A percentile compares a stretch with the other conserved stretches of the same genome.
phyloP scores from a whole-genome alignment of 1,140 invertebrate species.

The Oscheius sp. region DNA sequence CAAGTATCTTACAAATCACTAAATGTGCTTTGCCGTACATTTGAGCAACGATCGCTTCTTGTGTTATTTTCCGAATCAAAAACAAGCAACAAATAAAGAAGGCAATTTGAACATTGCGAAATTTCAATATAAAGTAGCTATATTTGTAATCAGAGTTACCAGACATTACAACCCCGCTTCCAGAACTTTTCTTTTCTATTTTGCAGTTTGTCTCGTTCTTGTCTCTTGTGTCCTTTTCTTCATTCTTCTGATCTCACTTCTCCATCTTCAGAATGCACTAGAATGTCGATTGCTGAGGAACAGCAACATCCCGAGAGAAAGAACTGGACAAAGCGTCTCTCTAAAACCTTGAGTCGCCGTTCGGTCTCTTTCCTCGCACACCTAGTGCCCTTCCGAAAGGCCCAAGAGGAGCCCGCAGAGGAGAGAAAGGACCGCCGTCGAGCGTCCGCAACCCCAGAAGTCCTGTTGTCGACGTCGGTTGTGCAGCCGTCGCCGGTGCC shows the following conservation, averaged over 20 bases:
- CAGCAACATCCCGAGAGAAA: neutral
- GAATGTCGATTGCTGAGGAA: neutral
- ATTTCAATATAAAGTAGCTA: too few species aligned
- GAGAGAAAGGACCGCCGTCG: neutral
- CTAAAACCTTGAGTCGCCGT: constrained; percentile 6
- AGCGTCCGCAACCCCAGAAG: neutral
- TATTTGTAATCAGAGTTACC: neutral
- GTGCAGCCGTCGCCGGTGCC: neutral
- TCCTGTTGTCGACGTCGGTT: neutral
- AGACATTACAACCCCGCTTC: neutral
- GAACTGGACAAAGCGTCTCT: constrained; percentile 12
- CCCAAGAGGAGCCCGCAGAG: neutral
- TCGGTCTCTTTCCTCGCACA: constrained; percentile 9
- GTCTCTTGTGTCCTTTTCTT: neutral
- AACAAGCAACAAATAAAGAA: too few species aligned
- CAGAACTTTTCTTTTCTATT: neutral
- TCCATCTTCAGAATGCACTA: neutral
- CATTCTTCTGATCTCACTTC: neutral
- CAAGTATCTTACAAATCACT: too few species aligned
- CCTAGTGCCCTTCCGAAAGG: constrained; percentile 5
- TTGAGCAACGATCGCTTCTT: too few species aligned
- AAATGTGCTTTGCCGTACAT: too few species aligned
- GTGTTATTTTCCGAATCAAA: too few species aligned
- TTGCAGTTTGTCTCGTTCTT: neutral
- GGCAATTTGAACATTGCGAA: too few species aligned